A percentile compares a stretch with the other conserved stretches of the same genome.
phyloP scores from a whole-genome alignment of 2,888 invertebrate genomes.

The Apamea crenata region DNA sequence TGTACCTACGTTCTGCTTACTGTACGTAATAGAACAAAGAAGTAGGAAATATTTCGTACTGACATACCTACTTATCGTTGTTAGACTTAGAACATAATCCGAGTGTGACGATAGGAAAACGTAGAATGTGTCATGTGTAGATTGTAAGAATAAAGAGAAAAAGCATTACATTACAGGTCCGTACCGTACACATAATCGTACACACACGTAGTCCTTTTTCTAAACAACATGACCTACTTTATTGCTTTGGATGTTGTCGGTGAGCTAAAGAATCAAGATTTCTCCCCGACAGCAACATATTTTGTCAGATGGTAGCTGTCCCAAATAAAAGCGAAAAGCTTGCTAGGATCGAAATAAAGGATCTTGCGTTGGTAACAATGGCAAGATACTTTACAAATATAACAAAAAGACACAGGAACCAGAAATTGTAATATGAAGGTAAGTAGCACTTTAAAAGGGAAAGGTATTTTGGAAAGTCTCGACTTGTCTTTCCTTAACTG shows the following conservation, averaged over 20 bases:
- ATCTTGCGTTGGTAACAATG: neutral
- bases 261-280: neutral
- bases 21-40: slow-evolving; percentile 59
- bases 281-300: neutral
- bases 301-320: neutral
- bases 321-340: slow-evolving; percentile 1
- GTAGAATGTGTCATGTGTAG: slow-evolving; percentile 19
- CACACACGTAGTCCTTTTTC: neutral
- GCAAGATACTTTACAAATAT: slow-evolving; percentile 9
- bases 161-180: neutral
- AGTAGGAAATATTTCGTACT: slow-evolving; percentile 65
- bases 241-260: neutral
- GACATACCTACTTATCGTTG: slow-evolving; percentile 28
- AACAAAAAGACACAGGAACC: slow-evolving; percentile 25
- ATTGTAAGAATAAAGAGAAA: slow-evolving; percentile 12
- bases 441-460: slow-evolving; percentile 38
- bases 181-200: neutral
- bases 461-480: slow-evolving; percentile 51
- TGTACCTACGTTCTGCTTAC: neutral
- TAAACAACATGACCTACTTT: neutral
- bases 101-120: slow-evolving; percentile 36
- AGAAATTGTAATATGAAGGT: slow-evolving; percentile 29
- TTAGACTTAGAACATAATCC: slow-evolving; percentile 37
- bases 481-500: slow-evolving; percentile 29
- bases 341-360: slow-evolving; percentile 5